phyloP scores from a whole-genome alignment of 2,888 invertebrate species.

The Zygaena filipendulae region DNA sequence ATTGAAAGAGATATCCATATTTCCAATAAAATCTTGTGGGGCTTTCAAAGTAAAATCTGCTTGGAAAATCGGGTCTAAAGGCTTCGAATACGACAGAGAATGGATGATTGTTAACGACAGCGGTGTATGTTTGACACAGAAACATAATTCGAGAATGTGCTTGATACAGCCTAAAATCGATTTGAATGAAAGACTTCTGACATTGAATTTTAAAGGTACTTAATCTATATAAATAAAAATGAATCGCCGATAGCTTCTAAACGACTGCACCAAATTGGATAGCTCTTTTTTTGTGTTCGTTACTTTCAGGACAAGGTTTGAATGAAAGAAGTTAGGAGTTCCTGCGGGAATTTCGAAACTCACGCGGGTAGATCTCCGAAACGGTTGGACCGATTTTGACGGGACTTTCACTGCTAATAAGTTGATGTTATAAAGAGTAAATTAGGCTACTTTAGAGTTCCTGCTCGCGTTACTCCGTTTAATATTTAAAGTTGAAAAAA shows the following conservation, averaged over 20 bases:
- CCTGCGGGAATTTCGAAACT: too few relatives aligned
- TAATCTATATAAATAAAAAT: too few relatives aligned
- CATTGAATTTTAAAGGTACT: constrained; percentile 71
- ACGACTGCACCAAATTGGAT: too few relatives aligned
- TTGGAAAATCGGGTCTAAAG: constrained; percentile 82
- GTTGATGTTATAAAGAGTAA: too few relatives aligned
- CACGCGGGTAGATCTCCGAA: too few relatives aligned
- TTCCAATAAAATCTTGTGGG: constrained; percentile 93
- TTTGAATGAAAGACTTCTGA: constrained; percentile 60
- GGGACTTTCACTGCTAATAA: too few relatives aligned
- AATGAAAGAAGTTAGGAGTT: too few relatives aligned
- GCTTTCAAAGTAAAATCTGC: constrained; percentile 72
- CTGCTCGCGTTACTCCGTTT: constrained; percentile 3
- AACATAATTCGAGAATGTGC: constrained; percentile 83
- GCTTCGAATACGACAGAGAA: constrained; percentile 88
- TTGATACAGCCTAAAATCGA: constrained; percentile 79
- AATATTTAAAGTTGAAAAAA: constrained; percentile 1
- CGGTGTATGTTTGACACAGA: constrained; percentile 90
- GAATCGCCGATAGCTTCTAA: too few relatives aligned
- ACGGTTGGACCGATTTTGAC: too few relatives aligned
- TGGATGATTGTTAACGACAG: constrained; percentile 92
- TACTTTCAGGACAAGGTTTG: too few relatives aligned
- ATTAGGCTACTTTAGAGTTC: too few relatives aligned
- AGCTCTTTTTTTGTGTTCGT: too few relatives aligned
- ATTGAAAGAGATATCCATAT: constrained; percentile 65